Percentiles rank a stretch among this genome's conserved stretches.
Evolutionary conservation across 2,888 invertebrate species (phyloP).

Genomic region (Zelleria hepariella): DNA sequence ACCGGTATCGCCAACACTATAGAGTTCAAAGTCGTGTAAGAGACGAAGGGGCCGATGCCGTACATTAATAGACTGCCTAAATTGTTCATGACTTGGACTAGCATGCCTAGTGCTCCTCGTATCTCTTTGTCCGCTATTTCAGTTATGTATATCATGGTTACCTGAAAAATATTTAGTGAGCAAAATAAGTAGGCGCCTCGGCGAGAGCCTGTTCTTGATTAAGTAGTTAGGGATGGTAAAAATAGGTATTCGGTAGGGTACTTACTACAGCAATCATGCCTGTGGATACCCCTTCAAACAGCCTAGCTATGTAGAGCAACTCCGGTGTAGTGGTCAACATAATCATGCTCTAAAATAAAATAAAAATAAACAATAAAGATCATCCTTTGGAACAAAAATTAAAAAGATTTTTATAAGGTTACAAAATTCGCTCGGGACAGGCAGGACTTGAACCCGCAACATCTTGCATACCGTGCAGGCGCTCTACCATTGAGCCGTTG

Average conservation of each 20-base stretch:
- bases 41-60: slow-evolving; percentile 60
- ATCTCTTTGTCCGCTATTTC: slow-evolving; percentile 69
- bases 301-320: slow-evolving; percentile 60
- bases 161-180: slow-evolving; percentile 29
- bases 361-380: background rate
- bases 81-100: slow-evolving; percentile 63
- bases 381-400: no score
- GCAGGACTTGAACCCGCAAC: no score
- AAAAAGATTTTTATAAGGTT: no score
- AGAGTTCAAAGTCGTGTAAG: slow-evolving; percentile 53
- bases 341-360: slow-evolving; percentile 45
- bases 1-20: slow-evolving; percentile 59
- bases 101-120: slow-evolving; percentile 59
- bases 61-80: slow-evolving; percentile 56
- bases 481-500: no score
- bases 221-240: background rate
- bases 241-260: no score
- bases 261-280: slow-evolving; percentile 69
- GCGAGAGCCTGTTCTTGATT: no score
- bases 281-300: slow-evolving; percentile 63
- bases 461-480: no score
- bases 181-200: no score
- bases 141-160: slow-evolving; percentile 64
- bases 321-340: slow-evolving; percentile 58
- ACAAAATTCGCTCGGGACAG: no score